Percentiles rank a stretch among this genome's conserved stretches.
phyloP scores from a whole-genome alignment of 2,797 vertebrate genomes.

The Neoniphon sammara region DNA sequence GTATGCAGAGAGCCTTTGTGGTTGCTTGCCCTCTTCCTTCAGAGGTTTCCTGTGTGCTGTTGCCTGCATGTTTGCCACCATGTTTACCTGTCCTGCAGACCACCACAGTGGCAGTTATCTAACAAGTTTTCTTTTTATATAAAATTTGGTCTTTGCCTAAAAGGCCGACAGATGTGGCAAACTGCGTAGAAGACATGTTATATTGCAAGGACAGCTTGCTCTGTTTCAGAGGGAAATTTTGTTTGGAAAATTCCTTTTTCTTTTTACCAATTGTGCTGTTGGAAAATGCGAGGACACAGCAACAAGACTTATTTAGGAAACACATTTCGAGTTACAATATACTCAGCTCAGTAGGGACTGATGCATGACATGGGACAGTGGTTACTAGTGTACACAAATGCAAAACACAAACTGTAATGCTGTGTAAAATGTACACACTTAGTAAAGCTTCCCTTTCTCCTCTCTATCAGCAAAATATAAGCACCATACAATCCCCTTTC shows the following conservation, averaged over 20 bases:
- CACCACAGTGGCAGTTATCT: constrained; percentile 51
- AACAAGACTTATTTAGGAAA: too few relatives aligned
- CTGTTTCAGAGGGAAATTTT: background rate
- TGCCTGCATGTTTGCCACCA: constrained; percentile 54
- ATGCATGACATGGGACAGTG: too few relatives aligned
- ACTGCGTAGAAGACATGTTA: background rate
- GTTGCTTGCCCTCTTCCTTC: constrained; percentile 66
- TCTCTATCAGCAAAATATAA: too few relatives aligned
- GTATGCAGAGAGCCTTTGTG: constrained; percentile 69
- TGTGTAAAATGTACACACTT: too few relatives aligned
- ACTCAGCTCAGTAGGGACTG: too few relatives aligned
- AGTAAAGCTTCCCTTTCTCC: too few relatives aligned
- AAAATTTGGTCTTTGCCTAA: constrained; percentile 27
- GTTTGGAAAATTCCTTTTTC: background rate
- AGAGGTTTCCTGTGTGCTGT: constrained; percentile 76
- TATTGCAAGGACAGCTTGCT: background rate
- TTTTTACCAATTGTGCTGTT: too few relatives aligned
- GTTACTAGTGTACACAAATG: too few relatives aligned
- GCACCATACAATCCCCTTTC: too few relatives aligned
- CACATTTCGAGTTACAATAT: too few relatives aligned
- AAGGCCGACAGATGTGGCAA: constrained; percentile 27
- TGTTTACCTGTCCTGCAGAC: constrained; percentile 74
- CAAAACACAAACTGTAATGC: too few relatives aligned
- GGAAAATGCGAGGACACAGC: too few relatives aligned
- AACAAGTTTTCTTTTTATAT: constrained; percentile 28